These are phyloP conservation scores for Drosophila mojavensis DNA, from an alignment of 1,140 invertebrate species.

Conservation along the genomic window DNA sequence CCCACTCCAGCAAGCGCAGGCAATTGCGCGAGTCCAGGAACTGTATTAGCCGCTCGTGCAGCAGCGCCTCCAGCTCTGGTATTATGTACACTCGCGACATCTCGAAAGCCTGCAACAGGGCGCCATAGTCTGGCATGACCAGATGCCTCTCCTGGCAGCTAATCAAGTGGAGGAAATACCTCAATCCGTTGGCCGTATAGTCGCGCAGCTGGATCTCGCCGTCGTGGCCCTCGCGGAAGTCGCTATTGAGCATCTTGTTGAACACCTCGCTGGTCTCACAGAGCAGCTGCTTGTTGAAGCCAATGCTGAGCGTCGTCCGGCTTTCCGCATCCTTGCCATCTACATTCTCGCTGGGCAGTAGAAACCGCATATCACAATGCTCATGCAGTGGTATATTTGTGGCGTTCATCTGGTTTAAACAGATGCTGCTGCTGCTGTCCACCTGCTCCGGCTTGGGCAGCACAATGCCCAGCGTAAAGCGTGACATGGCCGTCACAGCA, in stretches of 20 bases:
- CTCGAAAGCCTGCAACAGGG: conserved; percentile 79
- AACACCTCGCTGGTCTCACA: conserved; percentile 81
- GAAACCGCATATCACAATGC: conserved; percentile 75
- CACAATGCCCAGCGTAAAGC: conserved; percentile 68
- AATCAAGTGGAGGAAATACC: conserved; percentile 79
- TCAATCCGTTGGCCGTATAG: conserved; percentile 66
- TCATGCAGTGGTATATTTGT: conserved; percentile 40
- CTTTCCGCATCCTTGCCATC: not conserved
- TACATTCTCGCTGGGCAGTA: conserved; percentile 42
- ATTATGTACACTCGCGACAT: conserved; percentile 82
- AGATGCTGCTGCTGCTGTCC: conserved; percentile 42
- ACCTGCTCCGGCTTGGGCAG: conserved; percentile 49
- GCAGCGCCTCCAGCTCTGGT: conserved; percentile 65
- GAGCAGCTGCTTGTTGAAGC: conserved; percentile 79
- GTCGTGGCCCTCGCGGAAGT: conserved; percentile 76
- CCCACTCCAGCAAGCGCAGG: conserved; percentile 74
- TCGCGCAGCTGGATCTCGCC: conserved; percentile 74
- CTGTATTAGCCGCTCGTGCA: conserved; percentile 67
- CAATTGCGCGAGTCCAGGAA: conserved; percentile 71
- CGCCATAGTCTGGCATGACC: conserved; percentile 55
- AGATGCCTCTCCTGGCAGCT: conserved; percentile 56
- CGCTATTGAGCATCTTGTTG: conserved; percentile 81
- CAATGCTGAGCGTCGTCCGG: conserved; percentile 42
- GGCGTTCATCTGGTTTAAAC: conserved; percentile 27
- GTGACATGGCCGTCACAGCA: conserved; percentile 73